Conservation (phyloP, 1,140 invertebrate genomes). For the Platyscapa corneri region DNA sequence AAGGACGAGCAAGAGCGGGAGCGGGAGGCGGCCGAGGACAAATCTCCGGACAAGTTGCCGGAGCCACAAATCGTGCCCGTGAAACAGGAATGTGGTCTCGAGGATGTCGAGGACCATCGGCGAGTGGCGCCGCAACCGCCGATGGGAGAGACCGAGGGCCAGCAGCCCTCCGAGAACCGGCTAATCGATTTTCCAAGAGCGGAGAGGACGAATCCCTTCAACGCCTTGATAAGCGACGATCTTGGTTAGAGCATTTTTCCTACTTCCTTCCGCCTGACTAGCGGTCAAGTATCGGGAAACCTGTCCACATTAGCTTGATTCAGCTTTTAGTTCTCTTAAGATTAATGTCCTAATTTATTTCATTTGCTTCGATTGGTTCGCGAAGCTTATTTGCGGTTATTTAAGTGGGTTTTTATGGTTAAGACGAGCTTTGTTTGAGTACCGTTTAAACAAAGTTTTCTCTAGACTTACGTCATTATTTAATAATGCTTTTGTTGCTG, state of each 20-base stretch:
- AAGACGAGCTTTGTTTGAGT: no score
- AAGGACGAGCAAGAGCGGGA: constrained; percentile 63
- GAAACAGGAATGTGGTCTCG: constrained; percentile 11
- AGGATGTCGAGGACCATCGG: constrained; percentile 1
- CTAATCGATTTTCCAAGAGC: background rate
- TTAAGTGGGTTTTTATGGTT: no score
- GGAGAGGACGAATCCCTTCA: constrained; percentile 42
- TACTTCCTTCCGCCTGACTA: background rate
- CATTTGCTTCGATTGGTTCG: background rate
- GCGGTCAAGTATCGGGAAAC: background rate
- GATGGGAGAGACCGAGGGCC: background rate
- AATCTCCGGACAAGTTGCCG: constrained; percentile 54
- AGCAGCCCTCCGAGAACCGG: background rate
- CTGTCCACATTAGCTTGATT: background rate
- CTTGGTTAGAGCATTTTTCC: constrained; percentile 32
- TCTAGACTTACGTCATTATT: no score
- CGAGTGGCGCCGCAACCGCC: constrained; percentile 37
- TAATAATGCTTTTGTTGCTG: no score
- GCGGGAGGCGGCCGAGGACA: constrained; percentile 26
- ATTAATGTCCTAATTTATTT: background rate
- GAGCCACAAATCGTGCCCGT: constrained; percentile 60
- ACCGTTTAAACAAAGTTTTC: no score
- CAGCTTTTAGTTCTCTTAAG: background rate
- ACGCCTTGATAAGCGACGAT: constrained; percentile 27
- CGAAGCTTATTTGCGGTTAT: background rate